These are phyloP conservation scores for Aspidiotus destructor DNA, from an alignment of 2,888 invertebrate species.

Conservation along the genomic window DNA sequence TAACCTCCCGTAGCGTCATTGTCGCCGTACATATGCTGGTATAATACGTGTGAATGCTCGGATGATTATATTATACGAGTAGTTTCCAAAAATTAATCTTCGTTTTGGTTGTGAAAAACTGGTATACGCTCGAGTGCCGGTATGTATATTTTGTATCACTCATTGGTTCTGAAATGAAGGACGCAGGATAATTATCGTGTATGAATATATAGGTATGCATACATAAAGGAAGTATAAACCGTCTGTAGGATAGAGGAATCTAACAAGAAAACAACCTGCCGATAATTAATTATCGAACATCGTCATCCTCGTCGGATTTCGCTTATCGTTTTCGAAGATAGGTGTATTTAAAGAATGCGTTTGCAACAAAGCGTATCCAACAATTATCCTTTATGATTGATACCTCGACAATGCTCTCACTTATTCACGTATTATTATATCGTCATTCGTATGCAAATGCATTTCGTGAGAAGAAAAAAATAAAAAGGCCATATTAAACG, in stretches of 20 bases:
- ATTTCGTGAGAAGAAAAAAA: slow-evolving; percentile 27
- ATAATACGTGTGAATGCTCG: neutral
- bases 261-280: neutral
- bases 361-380: slow-evolving; percentile 29
- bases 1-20: neutral
- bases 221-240: neutral
- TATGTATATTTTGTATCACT: no score
- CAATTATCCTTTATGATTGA: slow-evolving; percentile 28
- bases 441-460: slow-evolving; percentile 26
- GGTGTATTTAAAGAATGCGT: slow-evolving; percentile 1
- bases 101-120: neutral
- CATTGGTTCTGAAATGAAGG: no score
- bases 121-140: no score
- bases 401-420: slow-evolving; percentile 15
- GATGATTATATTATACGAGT: no score
- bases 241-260: neutral
- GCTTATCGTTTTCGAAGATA: slow-evolving; percentile 8
- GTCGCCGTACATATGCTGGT: neutral
- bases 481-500: no score
- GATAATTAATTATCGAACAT: slow-evolving; percentile 4
- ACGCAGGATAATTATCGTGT: no score
- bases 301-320: neutral
- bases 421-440: neutral
- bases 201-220: no score
- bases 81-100: neutral